Evolutionary conservation across 2,113 vertebrate species (phyloP), one percentile per base, ranked within the genome.

Genomic region (Prunella himalayana): DNA sequence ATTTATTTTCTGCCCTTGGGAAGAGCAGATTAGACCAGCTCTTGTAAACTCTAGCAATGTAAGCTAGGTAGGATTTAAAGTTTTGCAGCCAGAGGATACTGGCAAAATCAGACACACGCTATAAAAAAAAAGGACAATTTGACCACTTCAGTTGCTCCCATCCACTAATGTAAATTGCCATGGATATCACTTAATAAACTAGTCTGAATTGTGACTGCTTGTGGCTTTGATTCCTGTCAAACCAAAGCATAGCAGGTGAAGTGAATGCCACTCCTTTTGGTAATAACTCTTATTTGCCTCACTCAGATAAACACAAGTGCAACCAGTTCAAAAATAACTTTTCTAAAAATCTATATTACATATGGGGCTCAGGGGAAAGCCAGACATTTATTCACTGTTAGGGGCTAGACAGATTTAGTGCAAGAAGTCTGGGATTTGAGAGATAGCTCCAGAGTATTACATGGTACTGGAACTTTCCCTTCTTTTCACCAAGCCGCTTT

Each of bases 1-100:
- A 92, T 94, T 93, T 68, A 72, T 86, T 47, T 88, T 80, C 59
- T 92, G 37, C 93, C 76, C 39, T 56, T 88, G 92, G 85, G 94
- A 93, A 64, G 1, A 1, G 19, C 25, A 76, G 56, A 90, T 47
- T 11, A 64, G 79, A 83, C 69, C 2, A 18, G 22, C 15, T 72
- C 75, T 72, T 49, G 16, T 37, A 95, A 86, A 69, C 30, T 35
- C 47, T 21, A 44, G 27, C 22, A 44, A 12, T 3, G 7, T 57
- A 86, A 72, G 1, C n/a, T 13, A 53, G 37, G 41, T 28, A 60
- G 27, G 22, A 92, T 86, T 86, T 77, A 69, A 80, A 72, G 21
- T 11, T 47, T 72, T 61, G 5, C 44, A 68, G 33, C 10, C 33
- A 80, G 35, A 85, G 3, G 20, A 75, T 70, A 53, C 11, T 8